Percentiles rank a stretch among this genome's conserved stretches.
Evolutionary conservation across 2,113 vertebrate genomes (phyloP).

Genomic region (Tichodroma muraria): DNA sequence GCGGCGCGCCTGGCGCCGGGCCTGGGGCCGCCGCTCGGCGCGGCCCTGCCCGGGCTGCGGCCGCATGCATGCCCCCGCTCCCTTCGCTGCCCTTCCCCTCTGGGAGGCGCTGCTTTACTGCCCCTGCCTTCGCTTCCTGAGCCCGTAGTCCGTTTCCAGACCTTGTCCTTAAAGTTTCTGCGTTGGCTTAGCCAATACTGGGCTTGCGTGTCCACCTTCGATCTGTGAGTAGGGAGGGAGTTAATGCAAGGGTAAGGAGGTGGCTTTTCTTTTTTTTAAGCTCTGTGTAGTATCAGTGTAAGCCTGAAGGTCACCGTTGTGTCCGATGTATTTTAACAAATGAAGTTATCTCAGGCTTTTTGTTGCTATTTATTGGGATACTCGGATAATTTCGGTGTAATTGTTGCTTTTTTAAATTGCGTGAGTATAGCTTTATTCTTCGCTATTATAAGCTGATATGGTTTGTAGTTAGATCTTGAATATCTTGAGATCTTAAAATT

Average conservation of each 20-base stretch:
- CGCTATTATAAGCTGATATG: background rate
- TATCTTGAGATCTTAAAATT: background rate
- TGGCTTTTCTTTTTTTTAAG: background rate
- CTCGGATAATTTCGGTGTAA: background rate
- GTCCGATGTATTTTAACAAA: background rate
- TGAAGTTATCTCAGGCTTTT: rapidly evolving
- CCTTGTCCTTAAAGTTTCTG: background rate
- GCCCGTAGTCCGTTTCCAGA: rapidly evolving
- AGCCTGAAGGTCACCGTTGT: background rate
- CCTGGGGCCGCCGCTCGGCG: background rate
- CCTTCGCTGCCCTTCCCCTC: background rate
- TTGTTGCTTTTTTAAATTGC: background rate
- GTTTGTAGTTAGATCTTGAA: background rate
- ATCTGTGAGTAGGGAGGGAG: background rate
- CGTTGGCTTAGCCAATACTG: background rate
- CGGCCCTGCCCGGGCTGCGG: background rate
- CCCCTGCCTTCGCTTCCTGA: background rate
- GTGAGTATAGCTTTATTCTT: rapidly evolving
- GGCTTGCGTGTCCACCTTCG: background rate
- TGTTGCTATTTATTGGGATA: rapidly evolving
- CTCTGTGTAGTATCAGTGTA: background rate
- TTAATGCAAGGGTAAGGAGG: background rate
- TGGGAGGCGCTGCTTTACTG: background rate
- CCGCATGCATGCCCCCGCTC: background rate
- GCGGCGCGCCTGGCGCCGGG: background rate